phyloP scores from a whole-genome alignment of 2,797 vertebrate genomes.

The Intellagama lesueurii region DNA sequence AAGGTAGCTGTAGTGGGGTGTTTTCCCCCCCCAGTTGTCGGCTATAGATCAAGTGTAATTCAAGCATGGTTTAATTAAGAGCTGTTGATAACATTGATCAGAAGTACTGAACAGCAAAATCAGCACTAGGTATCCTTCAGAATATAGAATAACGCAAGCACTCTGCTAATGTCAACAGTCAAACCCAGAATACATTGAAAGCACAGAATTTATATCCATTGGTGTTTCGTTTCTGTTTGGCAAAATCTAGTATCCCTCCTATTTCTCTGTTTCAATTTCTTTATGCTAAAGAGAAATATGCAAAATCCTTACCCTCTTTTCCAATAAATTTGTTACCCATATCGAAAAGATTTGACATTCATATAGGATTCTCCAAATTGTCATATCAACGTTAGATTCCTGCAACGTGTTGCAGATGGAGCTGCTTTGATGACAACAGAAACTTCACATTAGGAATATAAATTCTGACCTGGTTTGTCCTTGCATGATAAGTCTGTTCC shows the following conservation, averaged over 20 bases:
- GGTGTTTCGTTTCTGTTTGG: conserved; percentile 48
- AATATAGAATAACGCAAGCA: background rate
- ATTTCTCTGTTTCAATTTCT: conserved; percentile 14
- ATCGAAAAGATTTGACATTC: background rate
- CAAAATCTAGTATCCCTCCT: conserved; percentile 49
- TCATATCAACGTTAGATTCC: background rate
- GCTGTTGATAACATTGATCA: conserved; percentile 11
- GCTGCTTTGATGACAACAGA: background rate
- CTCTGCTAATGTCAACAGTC: conserved; percentile 41
- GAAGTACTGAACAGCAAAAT: background rate
- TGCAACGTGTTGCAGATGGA: background rate
- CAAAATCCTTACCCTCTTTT: background rate
- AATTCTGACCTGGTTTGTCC: too few species aligned
- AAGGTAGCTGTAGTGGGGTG: too few species aligned
- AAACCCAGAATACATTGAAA: conserved; percentile 22
- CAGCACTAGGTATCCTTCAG: conserved; percentile 46
- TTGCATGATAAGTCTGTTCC: too few species aligned
- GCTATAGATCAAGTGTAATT: background rate
- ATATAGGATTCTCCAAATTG: background rate
- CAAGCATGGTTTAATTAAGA: conserved; percentile 18
- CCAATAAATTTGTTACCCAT: background rate
- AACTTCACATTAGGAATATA: background rate
- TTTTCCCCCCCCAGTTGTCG: too few species aligned
- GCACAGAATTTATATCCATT: conserved; percentile 23
- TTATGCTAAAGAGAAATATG: conserved; percentile 17